These are phyloP conservation scores for Aselliscus stoliczkanus DNA, from an alignment of 2,797 vertebrate species.

Conservation along the genomic window DNA sequence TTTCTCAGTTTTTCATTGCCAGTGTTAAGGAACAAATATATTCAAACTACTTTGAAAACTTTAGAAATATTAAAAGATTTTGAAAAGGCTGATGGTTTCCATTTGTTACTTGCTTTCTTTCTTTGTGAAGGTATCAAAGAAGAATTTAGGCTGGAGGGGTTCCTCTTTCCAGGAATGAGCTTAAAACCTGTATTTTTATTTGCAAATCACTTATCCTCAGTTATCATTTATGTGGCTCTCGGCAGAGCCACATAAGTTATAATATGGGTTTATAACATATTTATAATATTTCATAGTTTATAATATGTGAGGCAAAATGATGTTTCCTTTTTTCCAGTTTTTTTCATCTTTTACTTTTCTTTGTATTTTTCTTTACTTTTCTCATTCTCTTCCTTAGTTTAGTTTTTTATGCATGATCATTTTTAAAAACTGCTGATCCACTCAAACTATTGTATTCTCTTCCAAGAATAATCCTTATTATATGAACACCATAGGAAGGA, in stretches of 20 bases:
- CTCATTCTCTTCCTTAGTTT: background rate
- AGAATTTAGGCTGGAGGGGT: background rate
- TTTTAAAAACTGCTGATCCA: constrained; percentile 58
- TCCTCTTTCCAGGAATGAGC: background rate
- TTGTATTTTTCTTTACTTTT: constrained; percentile 15
- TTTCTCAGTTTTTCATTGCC: background rate
- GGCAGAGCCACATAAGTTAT: background rate
- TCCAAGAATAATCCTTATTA: constrained; percentile 56
- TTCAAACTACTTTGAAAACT: background rate
- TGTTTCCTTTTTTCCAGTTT: background rate
- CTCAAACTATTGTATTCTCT: constrained; percentile 45
- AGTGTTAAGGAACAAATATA: background rate
- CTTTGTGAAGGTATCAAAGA: background rate
- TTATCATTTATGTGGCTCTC: background rate
- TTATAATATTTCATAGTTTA: background rate
- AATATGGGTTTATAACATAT: background rate
- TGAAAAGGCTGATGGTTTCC: background rate
- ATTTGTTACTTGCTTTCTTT: background rate
- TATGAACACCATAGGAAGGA: background rate
- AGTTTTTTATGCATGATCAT: constrained; percentile 22
- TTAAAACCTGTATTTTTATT: constrained; percentile 10
- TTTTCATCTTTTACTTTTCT: constrained; percentile 3
- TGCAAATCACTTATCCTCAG: background rate
- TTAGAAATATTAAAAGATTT: background rate
- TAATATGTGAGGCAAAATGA: background rate